These are phyloP conservation scores for Autographa pulchrina DNA, from an alignment of 2,888 invertebrate genomes.

Conservation along the genomic window DNA sequence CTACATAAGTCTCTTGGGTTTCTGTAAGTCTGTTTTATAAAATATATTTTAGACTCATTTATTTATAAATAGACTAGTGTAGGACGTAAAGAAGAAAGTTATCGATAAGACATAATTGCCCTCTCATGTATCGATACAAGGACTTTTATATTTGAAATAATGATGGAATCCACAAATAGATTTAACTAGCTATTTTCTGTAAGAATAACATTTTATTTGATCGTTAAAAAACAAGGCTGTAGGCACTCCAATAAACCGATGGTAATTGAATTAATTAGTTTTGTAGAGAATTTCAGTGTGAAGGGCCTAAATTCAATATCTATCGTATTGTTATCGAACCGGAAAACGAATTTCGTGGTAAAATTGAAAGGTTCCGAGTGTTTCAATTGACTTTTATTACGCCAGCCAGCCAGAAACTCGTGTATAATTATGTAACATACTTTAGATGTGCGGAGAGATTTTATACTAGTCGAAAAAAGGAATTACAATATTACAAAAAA, in stretches of 20 bases:
- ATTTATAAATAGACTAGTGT: background rate
- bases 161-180: background rate
- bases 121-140: background rate
- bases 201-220: conserved; percentile 13
- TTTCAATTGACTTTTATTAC: conserved; percentile 19
- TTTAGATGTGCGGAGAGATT: too few species aligned
- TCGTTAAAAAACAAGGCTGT: conserved; percentile 16
- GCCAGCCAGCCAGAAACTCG: conserved; percentile 9
- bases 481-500: too few species aligned
- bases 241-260: conserved; percentile 31
- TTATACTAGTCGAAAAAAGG: too few species aligned
- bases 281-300: conserved; percentile 28
- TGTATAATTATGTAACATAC: background rate
- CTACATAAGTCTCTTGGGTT: background rate
- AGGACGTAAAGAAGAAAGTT: background rate
- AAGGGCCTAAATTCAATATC: conserved; percentile 48
- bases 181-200: background rate
- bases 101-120: background rate
- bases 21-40: background rate
- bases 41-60: background rate
- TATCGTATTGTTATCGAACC: conserved; percentile 54
- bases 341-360: conserved; percentile 49
- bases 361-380: conserved; percentile 40
- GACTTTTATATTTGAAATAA: background rate
- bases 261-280: conserved; percentile 44